phyloP scores from a whole-genome alignment of 2,113 vertebrate species.

The Tragelaphus imberbis region DNA sequence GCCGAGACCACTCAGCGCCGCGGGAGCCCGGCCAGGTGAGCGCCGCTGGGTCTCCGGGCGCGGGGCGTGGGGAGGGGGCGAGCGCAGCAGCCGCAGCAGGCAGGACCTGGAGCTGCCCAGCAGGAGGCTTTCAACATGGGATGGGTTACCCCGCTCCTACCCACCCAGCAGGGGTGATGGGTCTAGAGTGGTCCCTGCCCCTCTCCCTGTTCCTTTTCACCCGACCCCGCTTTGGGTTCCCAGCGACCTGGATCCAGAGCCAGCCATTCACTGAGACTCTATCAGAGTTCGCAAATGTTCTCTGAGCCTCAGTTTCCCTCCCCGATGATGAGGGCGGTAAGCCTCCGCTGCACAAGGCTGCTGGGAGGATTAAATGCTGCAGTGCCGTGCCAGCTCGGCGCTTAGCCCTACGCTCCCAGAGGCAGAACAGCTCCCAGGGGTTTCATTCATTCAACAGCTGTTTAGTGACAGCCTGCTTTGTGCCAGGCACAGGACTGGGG shows the following conservation, averaged over 20 bases:
- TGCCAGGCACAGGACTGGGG: neutral
- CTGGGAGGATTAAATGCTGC: neutral
- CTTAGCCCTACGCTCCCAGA: too few species aligned
- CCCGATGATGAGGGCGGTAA: neutral
- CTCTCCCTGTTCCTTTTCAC: neutral
- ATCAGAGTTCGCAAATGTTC: neutral
- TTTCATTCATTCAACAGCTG: too few species aligned
- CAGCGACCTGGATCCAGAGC: neutral
- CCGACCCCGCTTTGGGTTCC: neutral
- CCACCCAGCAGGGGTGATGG: fast-evolving
- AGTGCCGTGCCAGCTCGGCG: fast-evolving
- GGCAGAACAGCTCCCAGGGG: neutral
- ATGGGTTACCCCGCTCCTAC: neutral
- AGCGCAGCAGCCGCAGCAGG: too few species aligned
- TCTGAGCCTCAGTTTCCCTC: neutral
- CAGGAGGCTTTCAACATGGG: neutral
- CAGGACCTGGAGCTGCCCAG: neutral
- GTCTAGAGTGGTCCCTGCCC: neutral
- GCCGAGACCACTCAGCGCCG: neutral
- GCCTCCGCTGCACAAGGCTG: neutral
- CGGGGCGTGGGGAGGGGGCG: fast-evolving
- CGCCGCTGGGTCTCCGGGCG: neutral
- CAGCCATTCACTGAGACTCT: neutral
- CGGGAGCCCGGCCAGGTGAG: constrained; percentile 27
- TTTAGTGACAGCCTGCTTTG: too few species aligned